These are phyloP conservation scores for Henricia sp. DNA, from an alignment of 53 echinoderm and acorn worm genomes.

Conservation along the genomic window DNA sequence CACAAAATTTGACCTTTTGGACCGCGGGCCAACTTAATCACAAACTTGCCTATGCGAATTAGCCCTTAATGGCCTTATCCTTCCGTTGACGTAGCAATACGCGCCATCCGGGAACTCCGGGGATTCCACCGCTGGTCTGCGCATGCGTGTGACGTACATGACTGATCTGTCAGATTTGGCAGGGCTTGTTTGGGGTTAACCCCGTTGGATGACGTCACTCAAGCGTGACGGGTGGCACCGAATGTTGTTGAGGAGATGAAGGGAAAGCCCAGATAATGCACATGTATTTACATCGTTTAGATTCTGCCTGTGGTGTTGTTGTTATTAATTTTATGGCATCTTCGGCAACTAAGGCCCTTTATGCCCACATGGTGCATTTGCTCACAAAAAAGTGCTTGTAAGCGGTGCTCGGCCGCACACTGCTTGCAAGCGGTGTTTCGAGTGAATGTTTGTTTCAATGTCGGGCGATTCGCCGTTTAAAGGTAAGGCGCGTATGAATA, in stretches of 20 bases:
- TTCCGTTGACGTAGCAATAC: slow-evolving; percentile 57
- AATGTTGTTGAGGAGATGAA: slow-evolving; percentile 15
- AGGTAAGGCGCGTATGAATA: no score
- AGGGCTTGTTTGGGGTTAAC: slow-evolving; percentile 30
- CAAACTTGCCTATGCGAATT: slow-evolving; percentile 35
- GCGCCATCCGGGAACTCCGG: slow-evolving; percentile 56
- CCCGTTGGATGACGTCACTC: slow-evolving; percentile 44
- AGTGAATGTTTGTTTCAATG: no score
- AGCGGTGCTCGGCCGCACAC: no score
- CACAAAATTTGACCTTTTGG: slow-evolving; percentile 49
- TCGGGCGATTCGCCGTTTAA: no score
- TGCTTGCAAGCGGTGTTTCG: no score
- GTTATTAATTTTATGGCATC: no score
- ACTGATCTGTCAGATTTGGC: slow-evolving; percentile 20
- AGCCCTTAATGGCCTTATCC: slow-evolving; percentile 38
- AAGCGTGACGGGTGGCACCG: slow-evolving; percentile 3
- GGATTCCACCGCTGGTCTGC: slow-evolving; percentile 32
- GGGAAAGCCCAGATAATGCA: slow-evolving; percentile 34
- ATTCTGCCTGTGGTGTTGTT: no score
- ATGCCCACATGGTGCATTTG: no score
- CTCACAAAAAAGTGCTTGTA: no score
- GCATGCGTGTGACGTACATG: slow-evolving; percentile 49
- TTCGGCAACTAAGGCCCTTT: no score
- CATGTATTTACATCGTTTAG: no score
- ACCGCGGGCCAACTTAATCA: slow-evolving; percentile 32